phyloP scores from a whole-genome alignment of 2,888 invertebrate genomes.

The Epistrophe grossulariae region DNA sequence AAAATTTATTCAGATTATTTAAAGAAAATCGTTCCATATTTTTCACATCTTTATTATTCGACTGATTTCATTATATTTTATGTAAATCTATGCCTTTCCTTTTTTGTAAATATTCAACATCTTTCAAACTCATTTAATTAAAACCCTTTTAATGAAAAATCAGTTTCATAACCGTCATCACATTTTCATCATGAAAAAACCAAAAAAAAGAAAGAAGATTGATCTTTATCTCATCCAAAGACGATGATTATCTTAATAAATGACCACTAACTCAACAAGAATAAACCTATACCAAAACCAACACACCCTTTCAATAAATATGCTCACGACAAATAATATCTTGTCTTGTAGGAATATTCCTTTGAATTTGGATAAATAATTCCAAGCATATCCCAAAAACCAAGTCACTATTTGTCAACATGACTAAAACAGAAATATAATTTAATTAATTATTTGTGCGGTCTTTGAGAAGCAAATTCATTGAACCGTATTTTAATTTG shows the following conservation, averaged over 20 bases:
- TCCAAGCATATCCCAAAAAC: not conserved
- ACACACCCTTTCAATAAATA: not conserved
- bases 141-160: not conserved
- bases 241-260: not conserved
- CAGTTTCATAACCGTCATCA: not conserved
- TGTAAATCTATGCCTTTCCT: not conserved
- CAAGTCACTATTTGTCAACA: slow-evolving; percentile 11
- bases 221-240: too few species aligned
- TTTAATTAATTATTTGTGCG: not conserved
- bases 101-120: not conserved
- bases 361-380: not conserved
- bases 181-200: not conserved
- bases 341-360: not conserved
- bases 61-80: too few species aligned
- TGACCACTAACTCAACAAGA: not conserved
- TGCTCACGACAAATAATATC: not conserved
- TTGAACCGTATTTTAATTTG: slow-evolving; percentile 10
- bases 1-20: too few species aligned
- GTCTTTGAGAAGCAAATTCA: not conserved
- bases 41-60: too few species aligned
- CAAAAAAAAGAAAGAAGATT: not conserved
- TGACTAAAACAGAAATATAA: slow-evolving; percentile 6
- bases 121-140: not conserved
- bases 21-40: too few species aligned
- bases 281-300: not conserved